Conservation (phyloP, 2,113 vertebrate species). For the Physeter macrocephalus region DNA sequence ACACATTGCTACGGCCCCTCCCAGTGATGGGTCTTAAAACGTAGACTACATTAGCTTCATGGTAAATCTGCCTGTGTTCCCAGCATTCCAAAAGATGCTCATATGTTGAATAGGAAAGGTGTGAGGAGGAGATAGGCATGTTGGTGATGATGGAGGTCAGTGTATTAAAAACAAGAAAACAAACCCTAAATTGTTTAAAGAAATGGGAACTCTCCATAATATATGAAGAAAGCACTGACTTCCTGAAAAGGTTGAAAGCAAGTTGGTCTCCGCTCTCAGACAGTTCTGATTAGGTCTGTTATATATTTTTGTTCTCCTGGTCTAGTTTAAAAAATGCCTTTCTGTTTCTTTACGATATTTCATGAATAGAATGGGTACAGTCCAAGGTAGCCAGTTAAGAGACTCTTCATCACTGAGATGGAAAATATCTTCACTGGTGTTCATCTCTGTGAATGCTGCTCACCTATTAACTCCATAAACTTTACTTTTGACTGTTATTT, state of each 20-base stretch:
- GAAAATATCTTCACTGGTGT: neutral
- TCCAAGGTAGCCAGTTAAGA: neutral
- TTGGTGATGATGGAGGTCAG: neutral
- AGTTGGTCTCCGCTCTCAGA: neutral
- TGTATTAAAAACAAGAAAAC: neutral
- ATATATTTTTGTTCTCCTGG: neutral
- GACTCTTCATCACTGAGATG: neutral
- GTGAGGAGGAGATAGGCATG: neutral
- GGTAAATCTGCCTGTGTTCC: neutral
- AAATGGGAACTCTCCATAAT: neutral
- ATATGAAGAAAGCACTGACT: neutral
- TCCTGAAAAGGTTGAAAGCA: neutral
- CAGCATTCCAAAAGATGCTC: neutral
- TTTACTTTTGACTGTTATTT: neutral
- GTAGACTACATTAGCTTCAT: neutral
- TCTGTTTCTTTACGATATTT: neutral
- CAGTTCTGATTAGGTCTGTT: neutral
- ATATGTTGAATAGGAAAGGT: neutral
- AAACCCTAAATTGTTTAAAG: neutral
- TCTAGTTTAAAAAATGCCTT: neutral
- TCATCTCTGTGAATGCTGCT: neutral
- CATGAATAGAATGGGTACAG: neutral
- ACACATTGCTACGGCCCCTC: neutral
- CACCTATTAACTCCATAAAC: neutral
- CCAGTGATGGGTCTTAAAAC: neutral